Conservation (phyloP, 1,140 invertebrate species). For the Drosophila rhopaloa region DNA sequence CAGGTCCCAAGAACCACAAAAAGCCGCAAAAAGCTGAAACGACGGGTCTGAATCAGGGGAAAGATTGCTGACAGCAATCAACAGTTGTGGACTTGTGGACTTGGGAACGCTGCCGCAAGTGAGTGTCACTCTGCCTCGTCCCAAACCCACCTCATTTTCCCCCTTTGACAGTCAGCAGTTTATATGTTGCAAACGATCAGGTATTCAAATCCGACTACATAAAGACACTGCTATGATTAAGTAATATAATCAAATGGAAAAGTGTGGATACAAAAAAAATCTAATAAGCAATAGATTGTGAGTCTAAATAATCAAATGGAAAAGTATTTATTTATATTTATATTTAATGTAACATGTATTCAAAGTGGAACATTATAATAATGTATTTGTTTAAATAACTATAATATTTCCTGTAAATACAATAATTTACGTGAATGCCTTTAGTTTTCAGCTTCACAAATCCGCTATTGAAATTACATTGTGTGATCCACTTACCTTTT, state of each 20-base stretch:
- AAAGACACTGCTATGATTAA: neutral
- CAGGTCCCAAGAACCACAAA: conserved; percentile 50
- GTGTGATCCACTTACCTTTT: conserved; percentile 6
- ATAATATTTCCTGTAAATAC: neutral
- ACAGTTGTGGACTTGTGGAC: conserved; percentile 48
- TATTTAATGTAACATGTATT: too few relatives aligned
- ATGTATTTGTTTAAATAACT: neutral
- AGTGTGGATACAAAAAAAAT: too few relatives aligned
- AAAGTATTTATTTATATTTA: too few relatives aligned
- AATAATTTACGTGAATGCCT: neutral
- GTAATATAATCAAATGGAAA: neutral
- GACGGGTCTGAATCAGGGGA: conserved; percentile 32
- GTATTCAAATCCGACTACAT: conserved; percentile 2
- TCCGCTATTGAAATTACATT: conserved; percentile 7
- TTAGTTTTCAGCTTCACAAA: neutral
- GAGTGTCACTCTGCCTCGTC: conserved; percentile 47
- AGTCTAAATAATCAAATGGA: too few relatives aligned
- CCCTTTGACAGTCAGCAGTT: conserved; percentile 36
- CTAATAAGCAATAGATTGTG: too few relatives aligned
- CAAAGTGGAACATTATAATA: too few relatives aligned
- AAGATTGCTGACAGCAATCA: conserved; percentile 77
- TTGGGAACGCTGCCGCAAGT: conserved; percentile 34
- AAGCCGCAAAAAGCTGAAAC: conserved; percentile 26
- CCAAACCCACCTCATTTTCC: conserved; percentile 1
- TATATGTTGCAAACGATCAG: conserved; percentile 3